These are phyloP conservation scores for Orthonevra nobilis DNA, from an alignment of 2,888 invertebrate species.

Conservation along the genomic window DNA sequence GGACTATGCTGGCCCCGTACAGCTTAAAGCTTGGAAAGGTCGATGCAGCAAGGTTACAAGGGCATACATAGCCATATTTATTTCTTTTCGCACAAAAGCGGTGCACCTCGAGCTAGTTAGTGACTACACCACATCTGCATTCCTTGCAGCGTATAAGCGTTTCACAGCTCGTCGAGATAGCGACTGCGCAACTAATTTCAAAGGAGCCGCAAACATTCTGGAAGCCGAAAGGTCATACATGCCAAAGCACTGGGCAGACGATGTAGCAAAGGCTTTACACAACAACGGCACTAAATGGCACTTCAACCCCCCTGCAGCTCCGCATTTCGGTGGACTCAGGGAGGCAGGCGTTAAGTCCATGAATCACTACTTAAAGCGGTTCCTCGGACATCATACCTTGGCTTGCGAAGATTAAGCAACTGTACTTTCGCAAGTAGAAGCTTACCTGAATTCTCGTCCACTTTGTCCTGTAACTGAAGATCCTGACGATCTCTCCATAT, in stretches of 20 bases:
- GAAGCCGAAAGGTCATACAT: not conserved
- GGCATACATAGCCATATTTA: conserved; percentile 47
- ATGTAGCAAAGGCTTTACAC: conserved; percentile 2
- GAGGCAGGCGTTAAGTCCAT: conserved; percentile 12
- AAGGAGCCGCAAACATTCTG: conserved; percentile 20
- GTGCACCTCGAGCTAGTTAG: conserved; percentile 46
- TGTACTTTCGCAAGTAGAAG: conserved; percentile 7
- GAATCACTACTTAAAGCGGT: conserved; percentile 2
- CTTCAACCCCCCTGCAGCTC: conserved; percentile 30
- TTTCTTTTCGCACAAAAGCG: conserved; percentile 48
- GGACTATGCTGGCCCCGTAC: conserved; percentile 38
- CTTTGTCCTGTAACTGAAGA: not conserved
- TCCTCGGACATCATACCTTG: conserved; percentile 14
- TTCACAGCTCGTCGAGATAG: conserved; percentile 12
- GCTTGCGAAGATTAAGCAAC: conserved; percentile 28
- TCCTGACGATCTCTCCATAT: conserved; percentile 12
- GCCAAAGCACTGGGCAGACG: conserved; percentile 12
- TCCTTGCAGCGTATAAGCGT: conserved; percentile 33
- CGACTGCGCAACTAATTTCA: conserved; percentile 39
- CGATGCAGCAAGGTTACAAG: conserved; percentile 28
- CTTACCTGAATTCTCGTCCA: conserved; percentile 1
- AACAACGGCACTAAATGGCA: conserved; percentile 14
- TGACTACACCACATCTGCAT: conserved; percentile 11
- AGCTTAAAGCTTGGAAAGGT: conserved; percentile 28
- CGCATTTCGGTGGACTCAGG: conserved; percentile 14